Base-by-base conservation (phyloP, 2,113 vertebrate species). In the Alaudala cheleensis region DNA sequence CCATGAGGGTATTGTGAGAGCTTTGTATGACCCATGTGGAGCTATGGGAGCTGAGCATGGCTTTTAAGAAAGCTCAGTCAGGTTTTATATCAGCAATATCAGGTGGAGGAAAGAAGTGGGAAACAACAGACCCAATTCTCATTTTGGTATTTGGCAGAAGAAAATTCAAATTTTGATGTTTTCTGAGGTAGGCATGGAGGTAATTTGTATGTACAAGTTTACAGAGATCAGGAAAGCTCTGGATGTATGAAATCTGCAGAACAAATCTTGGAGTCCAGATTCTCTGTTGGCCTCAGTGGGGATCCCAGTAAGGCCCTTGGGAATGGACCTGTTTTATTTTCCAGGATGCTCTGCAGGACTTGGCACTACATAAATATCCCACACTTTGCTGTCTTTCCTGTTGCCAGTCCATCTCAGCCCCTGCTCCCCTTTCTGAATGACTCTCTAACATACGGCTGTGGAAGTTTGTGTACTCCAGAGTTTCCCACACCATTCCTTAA, bases 401-500 rank as follows among this genome's bases (percentile, higher is more conserved):
- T n/a, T 78, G 39, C 54, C 28, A 34, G 34, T 24, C 5, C 67
- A 29, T 16, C 77, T 34, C 54, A 44, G 44, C 24, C 62, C 71
- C 44, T 6, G n/a, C 72, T 90, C 82, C 85, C 57, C 87, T 84
- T 53, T 77, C 76, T 57, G 16, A 64, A 44, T 9, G 57, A 47
- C 88, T 91, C 31, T 13, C 86, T 44, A 69, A 24, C 95, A 77
- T 10, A 84, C 49, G 84, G 90, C 92, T 58, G 20, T 73, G 93
- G 96, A 96, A 90, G 87, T 88, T 86, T 39, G 47, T 0, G 66
- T 39, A 10, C 90, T 50, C 86, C 54, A 19, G 73, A 91, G 97
- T 98, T 98, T 98, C 98, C 98, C 98, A 98, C 98, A 98, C 97
- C 97, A 53, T 90, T 78, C 74, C 97, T 93, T 92, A 60, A 91